Conservation (phyloP, 2,113 vertebrate species). For the Chascanopsetta lugubris region DNA sequence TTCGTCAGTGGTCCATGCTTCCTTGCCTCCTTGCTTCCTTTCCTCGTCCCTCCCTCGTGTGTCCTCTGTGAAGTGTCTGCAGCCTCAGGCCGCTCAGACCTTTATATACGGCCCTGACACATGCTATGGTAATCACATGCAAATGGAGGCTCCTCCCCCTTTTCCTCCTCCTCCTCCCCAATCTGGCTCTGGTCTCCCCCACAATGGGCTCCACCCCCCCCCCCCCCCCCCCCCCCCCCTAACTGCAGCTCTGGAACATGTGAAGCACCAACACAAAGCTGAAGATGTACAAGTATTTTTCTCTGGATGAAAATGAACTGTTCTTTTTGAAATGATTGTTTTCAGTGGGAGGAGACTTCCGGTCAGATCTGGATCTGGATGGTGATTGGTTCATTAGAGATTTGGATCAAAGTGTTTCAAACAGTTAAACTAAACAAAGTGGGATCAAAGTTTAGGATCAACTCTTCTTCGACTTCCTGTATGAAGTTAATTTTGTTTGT, state of each 20-base stretch:
- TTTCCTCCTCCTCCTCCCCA: constrained; percentile 79
- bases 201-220: constrained; percentile 85
- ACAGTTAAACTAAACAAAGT: too few relatives aligned
- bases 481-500: too few relatives aligned
- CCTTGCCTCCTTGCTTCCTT: constrained; percentile 67
- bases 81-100: constrained; percentile 81
- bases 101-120: constrained; percentile 93
- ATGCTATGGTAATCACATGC: constrained; percentile 98
- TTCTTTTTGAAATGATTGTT: too few relatives aligned
- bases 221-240: constrained; percentile 14
- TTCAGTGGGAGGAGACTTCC: too few relatives aligned
- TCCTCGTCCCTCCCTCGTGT: too few relatives aligned
- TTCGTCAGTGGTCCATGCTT: constrained; percentile 76
- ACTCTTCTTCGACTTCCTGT: too few relatives aligned
- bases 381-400: too few relatives aligned
- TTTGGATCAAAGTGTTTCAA: too few relatives aligned
- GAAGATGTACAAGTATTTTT: constrained; percentile 83
- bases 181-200: constrained; percentile 91
- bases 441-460: too few relatives aligned
- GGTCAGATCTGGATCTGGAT: too few relatives aligned
- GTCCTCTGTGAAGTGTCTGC: constrained; percentile 82
- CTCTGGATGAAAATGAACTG: background rate
- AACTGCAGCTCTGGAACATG: constrained; percentile 50
- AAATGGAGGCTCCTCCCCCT: constrained; percentile 85
- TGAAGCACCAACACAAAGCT: constrained; percentile 72